A percentile compares a stretch with the other conserved stretches of the same genome.
Conservation (phyloP, 2,888 invertebrate species). For the Opisthograptis luteolata region DNA sequence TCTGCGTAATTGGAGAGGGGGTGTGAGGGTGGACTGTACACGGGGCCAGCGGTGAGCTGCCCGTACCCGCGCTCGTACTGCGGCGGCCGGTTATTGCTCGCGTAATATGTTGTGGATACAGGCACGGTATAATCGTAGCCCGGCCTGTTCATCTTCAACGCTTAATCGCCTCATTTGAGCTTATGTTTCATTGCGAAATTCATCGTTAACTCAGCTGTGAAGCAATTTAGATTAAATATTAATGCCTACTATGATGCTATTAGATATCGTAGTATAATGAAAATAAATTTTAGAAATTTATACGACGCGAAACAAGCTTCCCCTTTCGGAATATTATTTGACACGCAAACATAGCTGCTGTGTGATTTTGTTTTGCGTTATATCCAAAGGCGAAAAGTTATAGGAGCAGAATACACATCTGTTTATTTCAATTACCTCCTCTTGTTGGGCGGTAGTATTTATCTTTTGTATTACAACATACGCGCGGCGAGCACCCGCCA, state of each 20-base stretch:
- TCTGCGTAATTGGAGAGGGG: slow-evolving; percentile 80
- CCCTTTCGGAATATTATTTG: slow-evolving; percentile 44
- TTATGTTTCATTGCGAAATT: slow-evolving; percentile 60
- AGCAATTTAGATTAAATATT: slow-evolving; percentile 25
- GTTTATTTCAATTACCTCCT: slow-evolving; percentile 77
- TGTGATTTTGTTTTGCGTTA: slow-evolving; percentile 70
- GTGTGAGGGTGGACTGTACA: slow-evolving; percentile 76
- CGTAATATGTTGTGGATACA: slow-evolving; percentile 76
- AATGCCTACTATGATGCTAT: slow-evolving; percentile 56
- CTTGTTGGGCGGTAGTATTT: slow-evolving; percentile 74
- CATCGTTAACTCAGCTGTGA: slow-evolving; percentile 52
- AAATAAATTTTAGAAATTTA: slow-evolving; percentile 24
- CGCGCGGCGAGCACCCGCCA: slow-evolving; percentile 50
- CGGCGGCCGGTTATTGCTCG: slow-evolving; percentile 73
- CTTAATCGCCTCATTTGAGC: slow-evolving; percentile 77
- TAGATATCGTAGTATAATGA: slow-evolving; percentile 36
- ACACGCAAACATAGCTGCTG: slow-evolving; percentile 64
- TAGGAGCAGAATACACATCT: slow-evolving; percentile 70
- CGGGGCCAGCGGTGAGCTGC: slow-evolving; percentile 68
- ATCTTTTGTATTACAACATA: slow-evolving; percentile 74
- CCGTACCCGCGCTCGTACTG: slow-evolving; percentile 79
- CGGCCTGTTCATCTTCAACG: slow-evolving; percentile 82
- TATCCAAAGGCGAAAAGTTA: slow-evolving; percentile 67
- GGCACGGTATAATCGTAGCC: slow-evolving; percentile 81
- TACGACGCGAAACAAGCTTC: slow-evolving; percentile 17